Evolutionary conservation across 2,113 vertebrate genomes (phyloP).

Genomic region (Phodopus roborovskii): DNA sequence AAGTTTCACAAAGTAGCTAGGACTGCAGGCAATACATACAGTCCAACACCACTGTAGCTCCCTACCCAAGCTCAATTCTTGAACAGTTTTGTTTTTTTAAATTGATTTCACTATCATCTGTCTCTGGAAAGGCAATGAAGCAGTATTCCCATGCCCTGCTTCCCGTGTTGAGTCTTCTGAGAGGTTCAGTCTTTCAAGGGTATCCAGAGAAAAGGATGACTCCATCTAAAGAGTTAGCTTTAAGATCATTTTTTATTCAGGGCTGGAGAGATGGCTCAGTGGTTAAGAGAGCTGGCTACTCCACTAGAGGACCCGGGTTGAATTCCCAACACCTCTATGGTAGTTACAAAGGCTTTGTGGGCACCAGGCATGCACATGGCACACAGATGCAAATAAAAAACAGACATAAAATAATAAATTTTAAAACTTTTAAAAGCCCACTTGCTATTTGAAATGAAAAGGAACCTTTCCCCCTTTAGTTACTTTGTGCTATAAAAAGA

Average conservation of each 20-base stretch:
- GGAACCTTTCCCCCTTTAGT: background rate
- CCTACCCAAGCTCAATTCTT: background rate
- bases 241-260: background rate
- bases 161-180: background rate
- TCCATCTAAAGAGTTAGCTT: background rate
- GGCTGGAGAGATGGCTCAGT: background rate
- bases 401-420: background rate
- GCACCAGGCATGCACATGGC: background rate
- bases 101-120: conserved; percentile 16
- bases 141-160: background rate
- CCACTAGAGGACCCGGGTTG: background rate
- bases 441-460: conserved; percentile 29
- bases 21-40: background rate
- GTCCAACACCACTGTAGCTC: background rate
- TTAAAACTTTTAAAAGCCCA: background rate
- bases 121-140: conserved; percentile 12
- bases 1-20: background rate
- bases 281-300: background rate
- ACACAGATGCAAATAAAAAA: background rate
- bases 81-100: background rate
- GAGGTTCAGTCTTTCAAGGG: background rate
- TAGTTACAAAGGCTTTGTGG: background rate
- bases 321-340: background rate
- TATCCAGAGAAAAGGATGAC: conserved; percentile 35
- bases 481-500: background rate